phyloP scores from a whole-genome alignment of 2,888 invertebrate species.

The Anoplius nigerrimus region DNA sequence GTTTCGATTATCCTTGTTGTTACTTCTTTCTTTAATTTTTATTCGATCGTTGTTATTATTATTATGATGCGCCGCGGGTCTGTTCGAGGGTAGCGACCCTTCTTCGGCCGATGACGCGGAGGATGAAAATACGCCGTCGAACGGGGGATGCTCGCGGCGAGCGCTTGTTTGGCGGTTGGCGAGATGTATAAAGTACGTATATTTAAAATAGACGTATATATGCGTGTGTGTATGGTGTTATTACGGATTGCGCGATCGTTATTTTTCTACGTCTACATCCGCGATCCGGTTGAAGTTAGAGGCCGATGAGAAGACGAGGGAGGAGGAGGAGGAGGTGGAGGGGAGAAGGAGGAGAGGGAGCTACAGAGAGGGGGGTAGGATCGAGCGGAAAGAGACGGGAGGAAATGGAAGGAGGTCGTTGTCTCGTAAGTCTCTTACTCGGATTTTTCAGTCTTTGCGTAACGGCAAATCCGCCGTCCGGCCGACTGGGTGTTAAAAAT shows the following conservation, averaged over 20 bases:
- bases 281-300: slow-evolving; percentile 27
- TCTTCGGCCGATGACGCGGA: too few relatives aligned
- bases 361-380: slow-evolving; percentile 7
- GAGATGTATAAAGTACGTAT: slow-evolving; percentile 1
- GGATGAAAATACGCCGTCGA: too few relatives aligned
- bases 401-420: too few relatives aligned
- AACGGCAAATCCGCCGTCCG: background rate
- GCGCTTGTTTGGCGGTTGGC: too few relatives aligned
- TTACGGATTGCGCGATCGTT: slow-evolving; percentile 51
- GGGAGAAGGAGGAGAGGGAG: slow-evolving; percentile 19
- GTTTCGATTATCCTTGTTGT: too few relatives aligned
- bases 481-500: background rate
- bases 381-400: slow-evolving; percentile 15
- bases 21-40: too few relatives aligned
- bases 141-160: too few relatives aligned
- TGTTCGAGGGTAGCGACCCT: too few relatives aligned
- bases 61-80: too few relatives aligned
- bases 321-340: slow-evolving; percentile 15
- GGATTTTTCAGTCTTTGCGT: too few relatives aligned
- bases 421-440: too few relatives aligned
- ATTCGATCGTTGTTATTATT: too few relatives aligned
- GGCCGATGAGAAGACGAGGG: background rate
- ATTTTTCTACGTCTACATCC: slow-evolving; percentile 57
- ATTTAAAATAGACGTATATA: background rate
- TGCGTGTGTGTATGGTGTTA: slow-evolving; percentile 29